phyloP scores from a whole-genome alignment of 2,888 invertebrate genomes.

The Tenthredo scrophulariae region DNA sequence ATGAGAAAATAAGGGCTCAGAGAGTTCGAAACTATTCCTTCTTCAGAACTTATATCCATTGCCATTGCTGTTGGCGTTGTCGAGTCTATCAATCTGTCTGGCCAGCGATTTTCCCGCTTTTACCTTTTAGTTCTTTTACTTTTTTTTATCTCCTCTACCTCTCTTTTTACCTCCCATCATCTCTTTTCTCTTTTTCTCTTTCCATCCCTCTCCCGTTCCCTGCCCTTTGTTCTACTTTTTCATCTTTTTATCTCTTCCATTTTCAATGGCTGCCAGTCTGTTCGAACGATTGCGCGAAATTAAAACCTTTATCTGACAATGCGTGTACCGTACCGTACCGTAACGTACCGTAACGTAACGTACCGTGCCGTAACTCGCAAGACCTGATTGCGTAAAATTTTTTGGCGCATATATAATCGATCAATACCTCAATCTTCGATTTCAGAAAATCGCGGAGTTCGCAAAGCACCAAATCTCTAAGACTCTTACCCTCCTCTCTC shows the following conservation, averaged over 20 bases:
- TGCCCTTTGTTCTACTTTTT: slow-evolving; percentile 57
- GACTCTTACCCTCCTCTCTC: not conserved
- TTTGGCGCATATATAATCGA: not conserved
- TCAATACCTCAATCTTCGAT: slow-evolving; percentile 1
- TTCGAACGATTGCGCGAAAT: slow-evolving; percentile 62
- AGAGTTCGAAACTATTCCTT: not conserved
- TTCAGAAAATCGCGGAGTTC: not conserved
- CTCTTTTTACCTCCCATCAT: slow-evolving; percentile 37
- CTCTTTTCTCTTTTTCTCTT: slow-evolving; percentile 53
- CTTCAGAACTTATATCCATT: slow-evolving; percentile 15
- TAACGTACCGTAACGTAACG: not conserved
- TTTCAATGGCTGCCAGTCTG: slow-evolving; percentile 46
- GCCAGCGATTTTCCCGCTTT: slow-evolving; percentile 41
- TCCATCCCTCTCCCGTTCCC: slow-evolving; percentile 43
- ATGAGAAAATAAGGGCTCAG: not conserved
- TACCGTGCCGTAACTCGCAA: not conserved
- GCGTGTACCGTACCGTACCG: slow-evolving; percentile 38
- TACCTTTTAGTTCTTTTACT: slow-evolving; percentile 55
- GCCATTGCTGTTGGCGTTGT: slow-evolving; percentile 20
- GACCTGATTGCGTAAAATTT: not conserved
- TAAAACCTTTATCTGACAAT: slow-evolving; percentile 69
- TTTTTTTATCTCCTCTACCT: slow-evolving; percentile 53
- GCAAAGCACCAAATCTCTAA: not conserved
- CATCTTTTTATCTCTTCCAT: slow-evolving; percentile 53
- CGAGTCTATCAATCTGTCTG: slow-evolving; percentile 40